Evolutionary conservation across 1,140 invertebrate genomes (phyloP), one percentile per base, ranked within the genome.

Genomic region (Gonioctena quinquepunctata): DNA sequence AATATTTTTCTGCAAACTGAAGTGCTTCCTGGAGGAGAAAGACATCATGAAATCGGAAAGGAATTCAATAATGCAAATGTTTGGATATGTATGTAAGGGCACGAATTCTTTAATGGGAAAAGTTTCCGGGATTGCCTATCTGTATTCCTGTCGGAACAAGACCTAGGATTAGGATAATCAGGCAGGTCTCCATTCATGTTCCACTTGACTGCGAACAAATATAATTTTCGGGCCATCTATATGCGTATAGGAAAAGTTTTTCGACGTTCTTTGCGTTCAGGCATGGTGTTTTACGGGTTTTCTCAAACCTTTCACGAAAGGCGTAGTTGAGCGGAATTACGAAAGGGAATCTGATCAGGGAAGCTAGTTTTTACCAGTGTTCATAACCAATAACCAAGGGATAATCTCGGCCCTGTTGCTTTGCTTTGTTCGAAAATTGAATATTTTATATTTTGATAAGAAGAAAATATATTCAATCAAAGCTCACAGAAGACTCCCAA

Each of bases 51-150:
- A 48, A 66, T 52, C 48, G 50, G 16, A 66, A 23, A 23, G 54
- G 56, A 70, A 73, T 73, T 67, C 68, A 73, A 73, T 73, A 75
- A 73, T 75, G 74, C 74, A 75, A 75, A 75, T 75, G 62, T 69
- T 75, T 72, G 69, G 70, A 75, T 75, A 75, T 75, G 71, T 75
- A 72, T 75, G 74, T 75, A 65, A 64, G 59, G 66, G 74, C 74
- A 75, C 74, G 74, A 75, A 67, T 75, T 75, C 74, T 69, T 73
- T 75, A 75, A 75, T 75, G 67, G 74, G 74, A 72, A 75, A 75
- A 75, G 74, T 75, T 73, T 64, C 52, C 26, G 48, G 61, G 69
- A 67, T 72, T 27, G 65, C 68, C 74, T 73, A 75, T 75, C 74
- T 72, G 74, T 75, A 75, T 75, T 75, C 74, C 67, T 57, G 65